Evolutionary conservation across 1,140 invertebrate species (phyloP).

Genomic region (Hyposmocoma kahamanoa): DNA sequence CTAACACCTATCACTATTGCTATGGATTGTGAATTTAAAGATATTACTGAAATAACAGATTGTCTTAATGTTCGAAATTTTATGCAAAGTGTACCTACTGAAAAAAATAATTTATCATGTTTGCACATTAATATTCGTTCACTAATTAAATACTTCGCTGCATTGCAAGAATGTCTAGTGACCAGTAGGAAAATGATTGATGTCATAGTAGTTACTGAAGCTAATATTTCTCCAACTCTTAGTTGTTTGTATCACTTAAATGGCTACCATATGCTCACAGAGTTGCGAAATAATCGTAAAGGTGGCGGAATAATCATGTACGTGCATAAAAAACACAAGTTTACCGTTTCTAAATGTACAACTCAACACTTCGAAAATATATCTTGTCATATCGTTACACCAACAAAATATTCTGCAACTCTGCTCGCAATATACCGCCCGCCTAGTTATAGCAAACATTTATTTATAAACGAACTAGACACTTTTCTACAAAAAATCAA

Average conservation of each 20-base stretch:
- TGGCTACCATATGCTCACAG: neutral
- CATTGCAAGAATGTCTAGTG: neutral
- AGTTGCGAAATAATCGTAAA: neutral
- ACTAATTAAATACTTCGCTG: neutral
- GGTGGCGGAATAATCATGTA: slow-evolving; percentile 1
- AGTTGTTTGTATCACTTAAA: neutral
- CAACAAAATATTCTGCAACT: neutral
- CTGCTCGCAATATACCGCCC: neutral
- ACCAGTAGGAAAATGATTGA: neutral
- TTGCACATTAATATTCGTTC: neutral
- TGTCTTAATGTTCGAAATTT: neutral
- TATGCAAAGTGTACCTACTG: neutral
- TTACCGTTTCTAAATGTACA: neutral
- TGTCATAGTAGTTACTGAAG: neutral
- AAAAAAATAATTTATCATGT: neutral
- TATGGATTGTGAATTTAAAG: neutral
- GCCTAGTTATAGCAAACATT: neutral
- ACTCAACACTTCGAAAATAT: neutral
- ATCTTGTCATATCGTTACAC: neutral
- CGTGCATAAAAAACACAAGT: slow-evolving; percentile 3
- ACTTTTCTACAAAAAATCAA: neutral
- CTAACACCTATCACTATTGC: neutral
- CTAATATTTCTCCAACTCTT: neutral
- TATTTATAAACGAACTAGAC: neutral
- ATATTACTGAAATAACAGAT: neutral